Conservation (phyloP, 2,113 vertebrate genomes). For the Scalopus aquaticus region DNA sequence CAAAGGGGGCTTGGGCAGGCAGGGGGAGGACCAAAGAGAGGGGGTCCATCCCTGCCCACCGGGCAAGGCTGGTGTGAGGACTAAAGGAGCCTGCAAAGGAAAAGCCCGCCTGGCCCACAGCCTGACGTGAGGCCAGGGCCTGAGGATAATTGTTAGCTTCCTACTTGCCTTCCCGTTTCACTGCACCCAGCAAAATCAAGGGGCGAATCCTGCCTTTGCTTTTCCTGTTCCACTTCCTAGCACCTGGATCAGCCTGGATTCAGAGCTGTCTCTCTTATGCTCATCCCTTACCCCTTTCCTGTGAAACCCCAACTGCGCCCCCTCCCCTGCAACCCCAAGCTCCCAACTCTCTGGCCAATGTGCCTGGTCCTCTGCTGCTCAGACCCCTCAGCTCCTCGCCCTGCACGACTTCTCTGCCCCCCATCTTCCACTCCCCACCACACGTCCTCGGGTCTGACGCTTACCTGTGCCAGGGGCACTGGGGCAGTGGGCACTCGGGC, state of each 20-base stretch:
- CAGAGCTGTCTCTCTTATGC: not conserved
- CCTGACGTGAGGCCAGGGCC: not conserved
- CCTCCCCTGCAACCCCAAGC: not conserved
- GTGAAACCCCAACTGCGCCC: not conserved
- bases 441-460: not conserved
- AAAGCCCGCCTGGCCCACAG: not conserved
- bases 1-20: not conserved
- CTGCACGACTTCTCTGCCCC: too few species aligned
- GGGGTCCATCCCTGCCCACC: not conserved
- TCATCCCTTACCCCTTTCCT: not conserved
- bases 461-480: conserved; percentile 52
- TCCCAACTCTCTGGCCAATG: not conserved
- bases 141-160: not conserved
- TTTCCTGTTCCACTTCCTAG: conserved; percentile 16
- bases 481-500: conserved; percentile 44
- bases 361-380: not conserved
- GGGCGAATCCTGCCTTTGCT: not conserved
- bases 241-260: not conserved
- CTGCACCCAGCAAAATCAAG: not conserved
- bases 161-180: not conserved
- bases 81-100: not conserved
- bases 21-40: not conserved
- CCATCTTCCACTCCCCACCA: not conserved
- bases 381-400: not conserved
- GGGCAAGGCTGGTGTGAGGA: accelerated